Evolutionary conservation across 1,140 invertebrate species (phyloP).

Genomic region (Archivesica marissinica): DNA sequence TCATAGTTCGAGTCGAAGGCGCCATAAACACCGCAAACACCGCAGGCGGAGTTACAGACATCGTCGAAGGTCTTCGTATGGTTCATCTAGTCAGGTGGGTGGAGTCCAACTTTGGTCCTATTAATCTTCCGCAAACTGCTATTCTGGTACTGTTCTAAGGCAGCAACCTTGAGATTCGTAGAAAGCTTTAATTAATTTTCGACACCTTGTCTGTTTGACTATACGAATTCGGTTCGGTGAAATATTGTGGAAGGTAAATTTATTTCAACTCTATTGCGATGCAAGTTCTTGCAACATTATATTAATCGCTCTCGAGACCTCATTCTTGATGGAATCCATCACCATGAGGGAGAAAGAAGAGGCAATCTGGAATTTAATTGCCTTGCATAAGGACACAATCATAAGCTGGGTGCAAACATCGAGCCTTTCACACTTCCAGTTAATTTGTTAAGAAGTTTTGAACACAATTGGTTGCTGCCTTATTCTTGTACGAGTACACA

Average conservation of each 20-base stretch:
- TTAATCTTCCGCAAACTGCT: not conserved
- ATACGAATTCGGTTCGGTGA: no score
- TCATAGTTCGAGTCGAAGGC: slow-evolving; percentile 55
- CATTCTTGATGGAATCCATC: no score
- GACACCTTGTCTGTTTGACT: not conserved
- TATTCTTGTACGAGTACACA: not conserved
- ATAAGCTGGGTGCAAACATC: no score
- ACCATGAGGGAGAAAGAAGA: no score
- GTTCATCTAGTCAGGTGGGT: slow-evolving; percentile 70
- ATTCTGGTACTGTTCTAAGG: not conserved
- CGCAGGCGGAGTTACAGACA: slow-evolving; percentile 64
- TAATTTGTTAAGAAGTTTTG: no score
- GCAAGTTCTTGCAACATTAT: no score
- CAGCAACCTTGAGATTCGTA: not conserved
- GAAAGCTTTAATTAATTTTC: not conserved
- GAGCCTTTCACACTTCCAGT: not conserved
- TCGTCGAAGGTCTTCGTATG: slow-evolving; percentile 55
- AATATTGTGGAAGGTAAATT: no score
- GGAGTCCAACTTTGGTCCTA: slow-evolving; percentile 10
- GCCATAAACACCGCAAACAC: slow-evolving; percentile 60
- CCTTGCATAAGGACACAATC: no score
- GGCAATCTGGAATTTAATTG: no score
- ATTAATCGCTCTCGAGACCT: no score
- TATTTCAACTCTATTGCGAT: no score
- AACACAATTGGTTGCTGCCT: slow-evolving; percentile 24